Percentiles rank a stretch among this genome's conserved stretches.
phyloP scores from a whole-genome alignment of 1,140 invertebrate species.

The Lycorma delicatula region DNA sequence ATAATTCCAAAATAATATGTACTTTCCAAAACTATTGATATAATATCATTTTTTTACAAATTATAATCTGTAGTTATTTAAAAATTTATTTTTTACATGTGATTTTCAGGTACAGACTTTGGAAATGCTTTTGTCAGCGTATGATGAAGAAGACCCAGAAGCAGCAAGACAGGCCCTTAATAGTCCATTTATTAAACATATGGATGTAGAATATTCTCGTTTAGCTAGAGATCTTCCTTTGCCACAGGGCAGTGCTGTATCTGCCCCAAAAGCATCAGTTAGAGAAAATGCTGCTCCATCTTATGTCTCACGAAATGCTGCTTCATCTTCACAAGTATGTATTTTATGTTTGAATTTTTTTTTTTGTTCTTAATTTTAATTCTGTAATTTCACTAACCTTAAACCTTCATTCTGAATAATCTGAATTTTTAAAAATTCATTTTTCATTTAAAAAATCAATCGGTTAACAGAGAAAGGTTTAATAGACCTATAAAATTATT shows the following conservation, averaged over 20 bases:
- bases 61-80: not conserved
- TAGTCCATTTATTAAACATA: conserved; percentile 83
- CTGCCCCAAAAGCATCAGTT: conserved; percentile 48
- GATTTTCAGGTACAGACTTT: conserved; percentile 66
- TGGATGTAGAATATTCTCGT: conserved; percentile 89
- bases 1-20: too few relatives aligned
- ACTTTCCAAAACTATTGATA: too few relatives aligned
- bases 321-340: too few relatives aligned
- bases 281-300: conserved; percentile 60
- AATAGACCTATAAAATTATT: too few relatives aligned
- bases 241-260: conserved; percentile 49
- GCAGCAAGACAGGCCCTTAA: conserved; percentile 62
- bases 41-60: not conserved
- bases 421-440: too few relatives aligned
- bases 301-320: too few relatives aligned
- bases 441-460: too few relatives aligned
- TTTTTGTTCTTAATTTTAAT: too few relatives aligned
- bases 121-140: conserved; percentile 74
- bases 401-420: too few relatives aligned
- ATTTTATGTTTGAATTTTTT: too few relatives aligned
- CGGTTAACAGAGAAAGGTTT: too few relatives aligned
- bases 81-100: conserved; percentile 6
- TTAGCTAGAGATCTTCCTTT: conserved; percentile 68
- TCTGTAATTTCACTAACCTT: too few relatives aligned
- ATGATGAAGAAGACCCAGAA: conserved; percentile 84